Evolutionary conservation across 37 sponge, comb jelly and placozoan genomes (phyloP), one percentile per base, ranked within the genome.

Genomic region (Ephydatia muelleri): DNA sequence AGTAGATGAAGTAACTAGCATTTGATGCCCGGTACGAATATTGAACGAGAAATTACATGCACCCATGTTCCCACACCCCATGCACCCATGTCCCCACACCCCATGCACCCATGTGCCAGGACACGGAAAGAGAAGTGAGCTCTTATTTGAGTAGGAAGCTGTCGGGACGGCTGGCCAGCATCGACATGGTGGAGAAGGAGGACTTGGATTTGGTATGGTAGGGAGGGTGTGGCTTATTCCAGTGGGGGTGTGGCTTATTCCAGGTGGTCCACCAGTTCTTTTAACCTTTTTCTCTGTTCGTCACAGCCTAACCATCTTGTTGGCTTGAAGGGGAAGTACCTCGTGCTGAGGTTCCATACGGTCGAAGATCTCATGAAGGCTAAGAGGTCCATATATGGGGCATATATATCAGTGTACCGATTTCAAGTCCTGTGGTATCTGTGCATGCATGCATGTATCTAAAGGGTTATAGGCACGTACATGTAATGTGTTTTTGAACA

Each of bases 151-250:
- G 90, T 49, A 78, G 87, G 38, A 95, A 93, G 57, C 64, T 95
- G 12, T 85, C 92, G 1, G 98, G 98, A 1, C 70, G 87, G 32
- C 69, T 97, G 28, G 90, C 98, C 21, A 84, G 88, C 11, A 95
- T 97, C 11, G 99, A 97, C 57, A 84, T 95, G 80, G 94, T 99
- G n/a, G 91, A 95, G 47, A 99, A 99, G 83, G 99, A 99, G 64
- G 96, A 99, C 71, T 78, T 99, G 38, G 97, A 99, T 57, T 77
- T 95, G 68, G 94, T 90, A 67, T 26, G 80, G 66, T 35, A 75
- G 21, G 69, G 47, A 11, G 26, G 16, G 37, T 4, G 35, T 65
- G 19, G 80, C 32, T 14, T 49, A 21, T 79, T 30, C 23, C 19
- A 8, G 75, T 74, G 75, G 3, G 33, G 13, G 47, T 47, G 78